These are phyloP conservation scores for Hippocampus guttulatus DNA, from an alignment of 2,113 vertebrate species.

Conservation along the genomic window DNA sequence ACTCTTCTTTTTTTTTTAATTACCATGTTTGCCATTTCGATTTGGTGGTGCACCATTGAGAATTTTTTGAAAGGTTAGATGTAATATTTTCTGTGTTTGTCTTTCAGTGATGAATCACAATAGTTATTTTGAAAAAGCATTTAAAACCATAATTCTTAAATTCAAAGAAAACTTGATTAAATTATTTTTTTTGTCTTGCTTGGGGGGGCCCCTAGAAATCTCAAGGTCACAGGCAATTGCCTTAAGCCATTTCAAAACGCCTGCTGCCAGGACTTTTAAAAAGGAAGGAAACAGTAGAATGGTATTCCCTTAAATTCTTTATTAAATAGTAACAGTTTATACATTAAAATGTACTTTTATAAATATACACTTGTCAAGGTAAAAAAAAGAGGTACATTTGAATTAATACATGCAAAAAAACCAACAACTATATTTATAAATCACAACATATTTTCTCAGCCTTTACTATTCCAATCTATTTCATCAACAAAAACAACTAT, in stretches of 20 bases:
- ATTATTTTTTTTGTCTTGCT: too few relatives aligned
- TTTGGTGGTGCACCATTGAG: too few relatives aligned
- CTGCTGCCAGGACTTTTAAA: not conserved
- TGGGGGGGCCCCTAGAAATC: too few relatives aligned
- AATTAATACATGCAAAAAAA: not conserved
- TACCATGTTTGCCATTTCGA: too few relatives aligned
- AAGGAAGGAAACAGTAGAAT: not conserved
- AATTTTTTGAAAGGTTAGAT: too few relatives aligned
- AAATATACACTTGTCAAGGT: not conserved
- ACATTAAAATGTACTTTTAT: conserved; percentile 5
- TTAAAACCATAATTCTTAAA: too few relatives aligned
- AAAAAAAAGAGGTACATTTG: not conserved
- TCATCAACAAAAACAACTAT: conserved; percentile 10
- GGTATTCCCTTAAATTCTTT: not conserved
- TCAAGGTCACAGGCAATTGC: too few relatives aligned
- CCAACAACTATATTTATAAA: not conserved
- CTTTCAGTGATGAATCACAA: too few relatives aligned
- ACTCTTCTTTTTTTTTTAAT: too few relatives aligned
- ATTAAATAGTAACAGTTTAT: not conserved
- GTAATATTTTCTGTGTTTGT: too few relatives aligned
- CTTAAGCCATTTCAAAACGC: not conserved
- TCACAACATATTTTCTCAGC: not conserved
- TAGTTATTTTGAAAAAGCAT: too few relatives aligned
- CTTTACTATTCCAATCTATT: not conserved
- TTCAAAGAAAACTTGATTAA: too few relatives aligned